Percentiles rank a stretch among this genome's conserved stretches.
These are phyloP conservation scores for Sminthurinus aureus DNA, from an alignment of 2,888 invertebrate genomes.

Conservation along the genomic window DNA sequence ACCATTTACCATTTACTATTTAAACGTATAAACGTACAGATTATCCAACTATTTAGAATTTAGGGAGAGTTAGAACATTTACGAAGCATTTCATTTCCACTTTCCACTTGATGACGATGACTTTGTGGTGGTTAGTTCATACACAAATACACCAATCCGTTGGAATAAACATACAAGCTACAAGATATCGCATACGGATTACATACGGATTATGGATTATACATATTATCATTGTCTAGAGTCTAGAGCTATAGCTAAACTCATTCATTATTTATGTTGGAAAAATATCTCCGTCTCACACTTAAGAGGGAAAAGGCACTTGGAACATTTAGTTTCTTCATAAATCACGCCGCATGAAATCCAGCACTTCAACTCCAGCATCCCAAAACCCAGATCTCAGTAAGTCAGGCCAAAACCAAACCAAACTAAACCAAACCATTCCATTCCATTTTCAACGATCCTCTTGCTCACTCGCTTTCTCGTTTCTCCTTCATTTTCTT, in stretches of 20 bases:
- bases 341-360: constrained; percentile 59
- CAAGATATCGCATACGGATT: too few relatives aligned
- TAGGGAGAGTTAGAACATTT: too few relatives aligned
- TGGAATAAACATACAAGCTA: too few relatives aligned
- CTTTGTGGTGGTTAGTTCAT: too few relatives aligned
- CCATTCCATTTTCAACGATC: constrained; percentile 17
- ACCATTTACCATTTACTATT: too few relatives aligned
- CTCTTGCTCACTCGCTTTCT: not conserved
- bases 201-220: not conserved
- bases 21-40: too few relatives aligned
- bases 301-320: constrained; percentile 43
- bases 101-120: too few relatives aligned
- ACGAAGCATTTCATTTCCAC: too few relatives aligned
- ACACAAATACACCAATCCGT: not conserved
- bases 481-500: not conserved
- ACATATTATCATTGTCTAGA: not conserved
- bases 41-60: too few relatives aligned
- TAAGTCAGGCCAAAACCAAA: not conserved
- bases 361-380: constrained; percentile 47
- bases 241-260: constrained; percentile 46
- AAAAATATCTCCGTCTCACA: constrained; percentile 51
- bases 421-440: constrained; percentile 5
- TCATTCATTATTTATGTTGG: constrained; percentile 59
- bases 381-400: constrained; percentile 6
- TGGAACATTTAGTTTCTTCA: constrained; percentile 58